Conservation (phyloP, 2,888 invertebrate genomes). For the Noctua janthina region DNA sequence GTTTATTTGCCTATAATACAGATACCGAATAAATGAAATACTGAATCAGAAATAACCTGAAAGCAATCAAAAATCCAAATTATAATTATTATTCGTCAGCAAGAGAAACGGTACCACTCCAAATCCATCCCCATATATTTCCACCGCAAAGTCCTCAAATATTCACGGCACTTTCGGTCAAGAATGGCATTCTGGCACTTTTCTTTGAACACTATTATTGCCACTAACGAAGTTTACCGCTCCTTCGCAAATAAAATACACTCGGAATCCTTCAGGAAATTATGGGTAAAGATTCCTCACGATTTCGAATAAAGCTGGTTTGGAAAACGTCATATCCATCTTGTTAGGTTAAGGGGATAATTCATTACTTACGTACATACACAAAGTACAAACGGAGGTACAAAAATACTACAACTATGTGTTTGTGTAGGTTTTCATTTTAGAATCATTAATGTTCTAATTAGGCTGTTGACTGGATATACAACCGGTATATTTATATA, state of each 20-base stretch:
- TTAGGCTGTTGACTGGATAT: background rate
- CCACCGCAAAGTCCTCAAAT: conserved; percentile 75
- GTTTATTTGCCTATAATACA: too few species aligned
- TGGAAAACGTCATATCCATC: conserved; percentile 45
- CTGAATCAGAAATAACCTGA: too few species aligned
- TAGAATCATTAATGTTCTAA: background rate
- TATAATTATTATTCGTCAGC: background rate
- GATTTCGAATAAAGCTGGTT: conserved; percentile 33
- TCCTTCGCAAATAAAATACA: conserved; percentile 55
- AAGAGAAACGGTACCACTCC: background rate
- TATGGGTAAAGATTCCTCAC: conserved; percentile 40
- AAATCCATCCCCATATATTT: conserved; percentile 68
- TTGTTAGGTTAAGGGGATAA: conserved; percentile 30
- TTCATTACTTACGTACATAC: conserved; percentile 2
- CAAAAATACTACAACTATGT: background rate
- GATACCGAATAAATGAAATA: too few species aligned
- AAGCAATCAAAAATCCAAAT: background rate
- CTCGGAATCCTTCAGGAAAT: conserved; percentile 45
- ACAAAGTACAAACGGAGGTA: background rate
- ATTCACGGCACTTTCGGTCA: conserved; percentile 83
- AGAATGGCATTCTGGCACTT: conserved; percentile 85
- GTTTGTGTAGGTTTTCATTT: background rate
- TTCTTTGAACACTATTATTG: conserved; percentile 82
- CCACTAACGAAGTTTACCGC: conserved; percentile 68
- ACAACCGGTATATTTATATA: too few species aligned